Conservation (phyloP, 2,888 invertebrate species). For the Harpagoxenus sublaevis region DNA sequence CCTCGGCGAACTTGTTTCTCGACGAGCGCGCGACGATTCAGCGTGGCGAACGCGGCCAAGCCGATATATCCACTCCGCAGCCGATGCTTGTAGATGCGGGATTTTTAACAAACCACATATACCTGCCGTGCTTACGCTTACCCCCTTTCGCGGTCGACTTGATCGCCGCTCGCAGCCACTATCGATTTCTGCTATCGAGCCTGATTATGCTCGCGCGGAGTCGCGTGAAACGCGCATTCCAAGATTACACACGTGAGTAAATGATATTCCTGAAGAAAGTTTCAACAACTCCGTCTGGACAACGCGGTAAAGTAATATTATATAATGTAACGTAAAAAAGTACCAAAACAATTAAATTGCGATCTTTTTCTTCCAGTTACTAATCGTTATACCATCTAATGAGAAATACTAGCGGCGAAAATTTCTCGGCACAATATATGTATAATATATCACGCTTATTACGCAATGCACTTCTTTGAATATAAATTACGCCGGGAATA, state of each 20-base stretch:
- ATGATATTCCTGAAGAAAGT: not conserved
- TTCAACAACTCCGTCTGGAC: not conserved
- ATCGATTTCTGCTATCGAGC: slow-evolving; percentile 52
- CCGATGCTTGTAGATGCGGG: slow-evolving; percentile 19
- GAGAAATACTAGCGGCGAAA: not conserved
- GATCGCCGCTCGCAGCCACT: slow-evolving; percentile 42
- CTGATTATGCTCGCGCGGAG: slow-evolving; percentile 46
- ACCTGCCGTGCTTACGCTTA: slow-evolving; percentile 33
- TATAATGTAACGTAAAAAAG: not conserved
- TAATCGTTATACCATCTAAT: not conserved
- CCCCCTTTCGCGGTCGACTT: slow-evolving; percentile 26
- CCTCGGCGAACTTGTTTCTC: slow-evolving; percentile 57
- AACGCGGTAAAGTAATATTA: not conserved
- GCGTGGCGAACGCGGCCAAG: not conserved
- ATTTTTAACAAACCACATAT: slow-evolving; percentile 42
- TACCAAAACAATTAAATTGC: not conserved
- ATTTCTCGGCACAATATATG: not conserved
- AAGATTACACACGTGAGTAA: slow-evolving; percentile 7
- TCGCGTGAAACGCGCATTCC: not conserved
- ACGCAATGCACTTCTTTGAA: slow-evolving; percentile 8
- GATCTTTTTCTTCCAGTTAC: not conserved
- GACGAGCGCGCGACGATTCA: slow-evolving; percentile 16
- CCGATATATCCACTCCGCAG: slow-evolving; percentile 10
- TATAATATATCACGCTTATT: not conserved
- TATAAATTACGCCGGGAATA: slow-evolving; percentile 20